These are phyloP conservation scores for Drosophila orosa DNA, from an alignment of 1,140 invertebrate genomes.

Conservation along the genomic window DNA sequence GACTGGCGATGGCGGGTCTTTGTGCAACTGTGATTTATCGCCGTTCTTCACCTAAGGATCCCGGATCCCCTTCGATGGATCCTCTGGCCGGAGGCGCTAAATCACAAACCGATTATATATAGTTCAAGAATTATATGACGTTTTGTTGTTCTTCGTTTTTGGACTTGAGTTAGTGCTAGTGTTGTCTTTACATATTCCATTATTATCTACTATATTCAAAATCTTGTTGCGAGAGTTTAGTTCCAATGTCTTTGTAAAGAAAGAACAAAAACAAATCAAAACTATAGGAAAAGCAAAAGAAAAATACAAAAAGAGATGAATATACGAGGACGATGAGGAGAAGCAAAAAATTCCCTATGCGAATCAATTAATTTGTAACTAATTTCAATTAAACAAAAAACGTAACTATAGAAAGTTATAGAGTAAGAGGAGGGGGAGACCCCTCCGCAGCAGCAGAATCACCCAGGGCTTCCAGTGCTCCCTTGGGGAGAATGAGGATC, in stretches of 20 bases:
- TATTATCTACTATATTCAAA: slow-evolving; percentile 52
- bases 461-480: slow-evolving; percentile 81
- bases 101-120: slow-evolving; percentile 65
- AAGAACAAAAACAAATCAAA: slow-evolving; percentile 19
- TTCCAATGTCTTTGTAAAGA: slow-evolving; percentile 64
- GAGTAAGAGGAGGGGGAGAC: slow-evolving; percentile 14
- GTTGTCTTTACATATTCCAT: slow-evolving; percentile 65
- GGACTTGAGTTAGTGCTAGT: slow-evolving; percentile 74
- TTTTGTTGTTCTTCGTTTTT: slow-evolving; percentile 58
- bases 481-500: slow-evolving; percentile 9
- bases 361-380: slow-evolving; percentile 84
- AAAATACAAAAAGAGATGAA: slow-evolving; percentile 29
- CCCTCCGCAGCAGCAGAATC: slow-evolving; percentile 68
- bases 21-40: slow-evolving; percentile 86
- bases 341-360: slow-evolving; percentile 78
- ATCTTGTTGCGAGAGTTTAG: slow-evolving; percentile 67
- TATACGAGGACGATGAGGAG: slow-evolving; percentile 32
- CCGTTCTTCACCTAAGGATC: slow-evolving; percentile 78
- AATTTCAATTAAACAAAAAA: slow-evolving; percentile 72
- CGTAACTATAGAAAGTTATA: slow-evolving; percentile 49
- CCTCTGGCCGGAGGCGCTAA: slow-evolving; percentile 44
- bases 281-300: slow-evolving; percentile 54
- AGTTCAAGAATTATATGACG: slow-evolving; percentile 51
- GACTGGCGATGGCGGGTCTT: slow-evolving; percentile 85
- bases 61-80: background rate